Conservation (phyloP, 2,113 vertebrate genomes). For the Atlantisia rogersi region DNA sequence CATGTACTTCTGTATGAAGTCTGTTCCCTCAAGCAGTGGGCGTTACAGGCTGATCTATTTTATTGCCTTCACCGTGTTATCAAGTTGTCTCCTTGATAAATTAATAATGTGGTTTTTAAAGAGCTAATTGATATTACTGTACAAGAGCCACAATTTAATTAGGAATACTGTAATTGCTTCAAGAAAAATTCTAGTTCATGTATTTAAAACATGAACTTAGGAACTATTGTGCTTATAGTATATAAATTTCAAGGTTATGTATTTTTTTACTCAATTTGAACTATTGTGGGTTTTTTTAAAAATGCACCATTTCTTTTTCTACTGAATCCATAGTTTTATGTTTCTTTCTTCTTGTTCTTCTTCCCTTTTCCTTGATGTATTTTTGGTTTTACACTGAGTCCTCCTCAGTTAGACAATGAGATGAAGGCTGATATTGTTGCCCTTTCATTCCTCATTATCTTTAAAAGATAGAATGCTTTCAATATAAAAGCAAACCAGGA, state of each 20-base stretch:
- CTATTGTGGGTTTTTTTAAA: background rate
- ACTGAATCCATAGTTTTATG: background rate
- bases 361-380: background rate
- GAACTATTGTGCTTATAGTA: background rate
- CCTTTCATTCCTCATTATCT: background rate
- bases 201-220: conserved; percentile 2
- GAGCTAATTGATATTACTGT: conserved; percentile 25
- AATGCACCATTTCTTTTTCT: background rate
- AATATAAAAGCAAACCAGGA: background rate
- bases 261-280: background rate
- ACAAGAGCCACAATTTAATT: conserved; percentile 25
- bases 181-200: background rate
- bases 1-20: background rate
- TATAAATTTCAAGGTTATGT: background rate
- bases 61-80: background rate
- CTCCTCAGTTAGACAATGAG: background rate
- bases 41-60: background rate
- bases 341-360: background rate
- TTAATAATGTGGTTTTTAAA: conserved; percentile 44
- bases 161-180: conserved; percentile 8
- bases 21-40: background rate
- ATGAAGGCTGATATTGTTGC: background rate
- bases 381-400: background rate
- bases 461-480: background rate
- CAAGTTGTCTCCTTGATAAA: conserved; percentile 43